A percentile compares a stretch with the other conserved stretches of the same genome.
phyloP scores from a whole-genome alignment of 1,140 invertebrate genomes.

The Lineus longissimus region DNA sequence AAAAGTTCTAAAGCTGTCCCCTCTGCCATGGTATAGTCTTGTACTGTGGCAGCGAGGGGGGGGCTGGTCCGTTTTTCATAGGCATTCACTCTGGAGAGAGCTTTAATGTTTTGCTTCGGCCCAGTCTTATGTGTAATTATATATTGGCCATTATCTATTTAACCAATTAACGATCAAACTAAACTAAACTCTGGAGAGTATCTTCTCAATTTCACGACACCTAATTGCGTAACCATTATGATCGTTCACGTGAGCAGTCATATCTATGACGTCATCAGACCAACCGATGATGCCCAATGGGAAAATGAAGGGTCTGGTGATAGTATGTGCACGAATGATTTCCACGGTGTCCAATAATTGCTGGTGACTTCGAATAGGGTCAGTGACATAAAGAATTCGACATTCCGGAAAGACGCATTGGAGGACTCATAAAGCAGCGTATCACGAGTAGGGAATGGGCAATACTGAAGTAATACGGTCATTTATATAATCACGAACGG shows the following conservation, averaged over 20 bases:
- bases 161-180: no score
- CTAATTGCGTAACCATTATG: slow-evolving; percentile 8
- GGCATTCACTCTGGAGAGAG: no score
- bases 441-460: slow-evolving; percentile 9
- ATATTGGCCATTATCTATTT: no score
- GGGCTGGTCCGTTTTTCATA: no score
- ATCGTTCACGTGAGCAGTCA: slow-evolving; percentile 11
- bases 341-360: not conserved
- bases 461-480: slow-evolving; percentile 5
- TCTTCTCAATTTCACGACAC: slow-evolving; percentile 12
- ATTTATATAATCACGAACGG: slow-evolving; percentile 5
- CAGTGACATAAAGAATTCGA: slow-evolving; percentile 11
- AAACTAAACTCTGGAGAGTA: no score
- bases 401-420: slow-evolving; percentile 6
- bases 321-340: slow-evolving; percentile 9
- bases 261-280: slow-evolving; percentile 10
- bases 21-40: no score
- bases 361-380: not conserved
- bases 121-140: no score
- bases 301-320: slow-evolving; percentile 5
- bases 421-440: not conserved
- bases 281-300: slow-evolving; percentile 9
- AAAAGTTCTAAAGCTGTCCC: no score
- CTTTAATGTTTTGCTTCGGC: no score
- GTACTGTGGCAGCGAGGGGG: no score